Base-by-base conservation (phyloP, 2,797 vertebrate genomes). In the Peromyscus eremicus region DNA sequence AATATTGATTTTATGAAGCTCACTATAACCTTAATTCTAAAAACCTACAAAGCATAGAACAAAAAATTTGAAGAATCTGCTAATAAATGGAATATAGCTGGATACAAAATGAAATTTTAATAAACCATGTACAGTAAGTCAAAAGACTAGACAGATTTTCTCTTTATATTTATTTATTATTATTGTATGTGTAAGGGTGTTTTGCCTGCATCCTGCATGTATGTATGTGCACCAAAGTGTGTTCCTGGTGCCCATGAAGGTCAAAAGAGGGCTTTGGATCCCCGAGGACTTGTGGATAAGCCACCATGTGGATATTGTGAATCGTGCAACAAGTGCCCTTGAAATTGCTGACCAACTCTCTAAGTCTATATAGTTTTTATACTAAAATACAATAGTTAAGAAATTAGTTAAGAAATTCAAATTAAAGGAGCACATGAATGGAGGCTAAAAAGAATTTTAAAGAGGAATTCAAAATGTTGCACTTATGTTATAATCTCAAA, bases 381-480 rank as follows among this genome's bases (percentile, higher is more conserved):
- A 88, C 3, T 71, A 52, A 93, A 62, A 71, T 85, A 64, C 17
- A 82, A 62, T 68, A 88, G 43, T 4, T 75, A 5, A 73, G 6
- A 27, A 64, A 64, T 88, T 80, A 94, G 82, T 84, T 66, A 43
- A 95, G 55, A 80, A 95, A 95, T n/a, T 57, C 75, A 89, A 94
- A 93, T 52, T 32, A 52, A 29, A 92, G 25, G 10, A 64, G 81
- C 40, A 91, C 46, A 23, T 84, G 55, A 92, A 70, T 32, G 43
- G 57, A 79, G 55, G 62, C 14, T 92, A 17, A 80, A 92, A 90
- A 80, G 46, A 37, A 95, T 55, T 80, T 13, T 80, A 52, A 57
- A 80, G 32, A 80, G 77, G 19, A 81, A 37, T 55, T 37, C 2
- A 17, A 55, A 79, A 79, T 79, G 49, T 79, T 52, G 46, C 29